Conservation (phyloP, 2,888 invertebrate species). For the Eupsilia transversa region DNA sequence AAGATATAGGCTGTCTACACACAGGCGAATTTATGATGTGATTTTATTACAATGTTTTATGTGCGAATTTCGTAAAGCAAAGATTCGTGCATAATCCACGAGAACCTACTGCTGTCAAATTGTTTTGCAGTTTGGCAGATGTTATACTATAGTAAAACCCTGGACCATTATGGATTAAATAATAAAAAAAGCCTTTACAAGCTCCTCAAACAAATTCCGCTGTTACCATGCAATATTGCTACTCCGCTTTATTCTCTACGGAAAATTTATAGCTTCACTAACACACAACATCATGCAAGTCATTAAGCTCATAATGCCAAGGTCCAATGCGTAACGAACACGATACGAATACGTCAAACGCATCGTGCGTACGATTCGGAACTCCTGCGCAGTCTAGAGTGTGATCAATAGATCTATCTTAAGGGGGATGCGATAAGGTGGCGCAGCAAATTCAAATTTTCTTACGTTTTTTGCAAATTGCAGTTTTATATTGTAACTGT, state of each 20-base stretch:
- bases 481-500: no score
- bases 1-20: conserved; percentile 3
- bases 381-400: conserved; percentile 33
- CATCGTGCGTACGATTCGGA: conserved; percentile 44
- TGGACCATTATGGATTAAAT: not conserved
- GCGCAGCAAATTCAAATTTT: not conserved
- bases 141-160: not conserved
- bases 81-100: not conserved
- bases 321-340: conserved; percentile 51
- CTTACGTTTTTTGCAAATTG: not conserved
- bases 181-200: not conserved
- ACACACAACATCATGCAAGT: conserved; percentile 43
- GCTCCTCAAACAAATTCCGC: not conserved
- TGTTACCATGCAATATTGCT: conserved; percentile 31
- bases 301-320: conserved; percentile 55
- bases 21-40: not conserved
- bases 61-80: not conserved
- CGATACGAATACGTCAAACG: conserved; percentile 31
- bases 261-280: conserved; percentile 49
- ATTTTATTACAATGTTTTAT: not conserved
- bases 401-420: conserved; percentile 27
- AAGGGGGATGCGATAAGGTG: not conserved
- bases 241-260: conserved; percentile 14
- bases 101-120: not conserved
- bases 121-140: not conserved